These are phyloP conservation scores for Sinocyclocheilus anophthalmus DNA, from an alignment of 2,113 vertebrate genomes.

Conservation along the genomic window DNA sequence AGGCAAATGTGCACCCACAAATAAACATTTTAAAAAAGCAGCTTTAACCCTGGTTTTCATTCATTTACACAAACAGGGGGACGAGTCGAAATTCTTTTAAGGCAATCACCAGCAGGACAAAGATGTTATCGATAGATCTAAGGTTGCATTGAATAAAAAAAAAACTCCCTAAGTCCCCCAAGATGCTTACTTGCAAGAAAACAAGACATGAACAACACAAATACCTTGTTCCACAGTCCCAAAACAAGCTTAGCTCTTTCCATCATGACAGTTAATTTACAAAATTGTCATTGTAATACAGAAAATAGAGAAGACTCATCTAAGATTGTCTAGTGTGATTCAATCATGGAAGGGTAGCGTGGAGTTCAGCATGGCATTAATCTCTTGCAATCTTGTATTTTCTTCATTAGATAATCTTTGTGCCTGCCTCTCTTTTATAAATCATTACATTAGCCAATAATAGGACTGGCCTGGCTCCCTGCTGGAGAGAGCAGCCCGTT, in stretches of 20 bases:
- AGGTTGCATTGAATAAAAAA: not conserved
- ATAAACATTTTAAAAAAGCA: not conserved
- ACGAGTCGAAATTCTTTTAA: not conserved
- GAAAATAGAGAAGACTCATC: conserved; percentile 29
- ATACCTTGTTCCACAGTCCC: not conserved
- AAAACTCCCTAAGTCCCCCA: not conserved
- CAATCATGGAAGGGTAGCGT: conserved; percentile 17
- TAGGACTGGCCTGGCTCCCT: conserved; percentile 71
- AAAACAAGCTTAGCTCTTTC: not conserved
- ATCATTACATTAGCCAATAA: conserved; percentile 72
- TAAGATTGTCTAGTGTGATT: conserved; percentile 25
- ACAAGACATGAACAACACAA: not conserved
- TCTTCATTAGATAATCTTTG: conserved; percentile 49
- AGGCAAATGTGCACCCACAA: conserved; percentile 1
- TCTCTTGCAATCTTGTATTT: conserved; percentile 39
- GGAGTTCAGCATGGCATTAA: conserved; percentile 31
- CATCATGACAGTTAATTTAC: not conserved
- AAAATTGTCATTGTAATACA: conserved; percentile 1
- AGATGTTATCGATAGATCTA: not conserved
- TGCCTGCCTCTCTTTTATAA: conserved; percentile 44
- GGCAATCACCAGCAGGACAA: not conserved
- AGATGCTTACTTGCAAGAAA: not conserved
- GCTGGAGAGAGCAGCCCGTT: conserved; percentile 63
- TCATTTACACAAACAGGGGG: not conserved
- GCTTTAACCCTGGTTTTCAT: not conserved